These are phyloP conservation scores for Balanococcus diminutus DNA, from an alignment of 2,888 invertebrate species.

Conservation along the genomic window DNA sequence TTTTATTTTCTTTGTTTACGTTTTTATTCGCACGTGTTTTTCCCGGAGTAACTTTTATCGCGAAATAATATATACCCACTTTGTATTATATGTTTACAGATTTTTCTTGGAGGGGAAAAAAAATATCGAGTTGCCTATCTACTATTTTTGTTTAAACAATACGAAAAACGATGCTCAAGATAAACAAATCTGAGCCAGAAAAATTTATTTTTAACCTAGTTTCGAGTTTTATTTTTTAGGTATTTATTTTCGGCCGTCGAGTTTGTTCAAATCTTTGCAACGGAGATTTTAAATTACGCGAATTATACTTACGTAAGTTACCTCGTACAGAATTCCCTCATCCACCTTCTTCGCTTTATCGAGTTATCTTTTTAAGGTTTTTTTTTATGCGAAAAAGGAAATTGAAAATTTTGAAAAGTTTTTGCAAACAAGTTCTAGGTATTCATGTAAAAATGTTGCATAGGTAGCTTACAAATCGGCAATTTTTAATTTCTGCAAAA, in stretches of 20 bases:
- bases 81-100: neutral
- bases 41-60: conserved; percentile 21
- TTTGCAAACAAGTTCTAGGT: too few species aligned
- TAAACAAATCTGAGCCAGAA: neutral
- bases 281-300: conserved; percentile 7
- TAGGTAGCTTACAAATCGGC: too few species aligned
- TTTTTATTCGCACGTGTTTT: conserved; percentile 22
- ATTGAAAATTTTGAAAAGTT: too few species aligned
- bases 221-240: neutral
- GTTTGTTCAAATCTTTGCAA: neutral
- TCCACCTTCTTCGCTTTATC: too few species aligned
- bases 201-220: conserved; percentile 25
- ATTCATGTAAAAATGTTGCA: too few species aligned
- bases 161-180: neutral
- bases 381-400: too few species aligned
- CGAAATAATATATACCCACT: neutral
- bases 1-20: conserved; percentile 40
- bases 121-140: neutral
- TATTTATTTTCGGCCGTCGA: neutral
- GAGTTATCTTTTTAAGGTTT: neutral
- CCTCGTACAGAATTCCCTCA: neutral
- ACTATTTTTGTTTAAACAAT: neutral
- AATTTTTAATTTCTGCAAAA: too few species aligned
- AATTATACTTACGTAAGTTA: neutral
- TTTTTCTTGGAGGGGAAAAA: neutral